Conservation (phyloP, 2,113 vertebrate species). For the Cromileptes altivelis region DNA sequence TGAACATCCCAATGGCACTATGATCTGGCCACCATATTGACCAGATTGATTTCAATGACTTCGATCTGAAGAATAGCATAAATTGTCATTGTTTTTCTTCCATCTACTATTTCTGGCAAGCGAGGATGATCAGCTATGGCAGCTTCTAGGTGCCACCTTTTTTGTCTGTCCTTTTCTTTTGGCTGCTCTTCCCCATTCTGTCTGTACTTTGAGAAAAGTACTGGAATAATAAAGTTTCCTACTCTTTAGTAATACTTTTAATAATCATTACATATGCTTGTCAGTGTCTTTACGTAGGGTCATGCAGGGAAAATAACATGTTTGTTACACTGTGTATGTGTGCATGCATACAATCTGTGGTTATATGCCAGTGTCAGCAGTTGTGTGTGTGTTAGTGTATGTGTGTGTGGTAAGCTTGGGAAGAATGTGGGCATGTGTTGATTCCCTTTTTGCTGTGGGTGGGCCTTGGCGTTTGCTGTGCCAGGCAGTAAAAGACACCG, state of each 20-base stretch:
- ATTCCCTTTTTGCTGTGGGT: slow-evolving; percentile 44
- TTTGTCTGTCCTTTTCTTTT: no score
- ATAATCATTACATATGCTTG: not conserved
- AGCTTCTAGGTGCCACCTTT: not conserved
- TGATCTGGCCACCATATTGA: not conserved
- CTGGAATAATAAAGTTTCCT: no score
- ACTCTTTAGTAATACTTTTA: not conserved
- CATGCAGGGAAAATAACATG: slow-evolving; percentile 26
- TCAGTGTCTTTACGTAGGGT: not conserved
- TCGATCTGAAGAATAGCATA: not conserved
- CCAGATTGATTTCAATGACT: no score
- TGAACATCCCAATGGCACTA: not conserved
- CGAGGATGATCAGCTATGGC: no score
- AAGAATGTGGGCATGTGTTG: slow-evolving; percentile 56
- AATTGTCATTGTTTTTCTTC: not conserved
- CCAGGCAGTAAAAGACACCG: slow-evolving; percentile 65
- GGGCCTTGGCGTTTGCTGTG: slow-evolving; percentile 55
- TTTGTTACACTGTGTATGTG: slow-evolving; percentile 29
- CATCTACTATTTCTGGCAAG: not conserved
- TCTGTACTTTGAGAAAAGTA: not conserved
- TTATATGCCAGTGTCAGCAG: slow-evolving; percentile 23
- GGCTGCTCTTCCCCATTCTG: not conserved
- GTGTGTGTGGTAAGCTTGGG: slow-evolving; percentile 43
- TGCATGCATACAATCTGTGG: slow-evolving; percentile 16
- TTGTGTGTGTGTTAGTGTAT: slow-evolving; percentile 37